Conservation (phyloP, 2,797 vertebrate species). For the Gymnothorax reevesii region DNA sequence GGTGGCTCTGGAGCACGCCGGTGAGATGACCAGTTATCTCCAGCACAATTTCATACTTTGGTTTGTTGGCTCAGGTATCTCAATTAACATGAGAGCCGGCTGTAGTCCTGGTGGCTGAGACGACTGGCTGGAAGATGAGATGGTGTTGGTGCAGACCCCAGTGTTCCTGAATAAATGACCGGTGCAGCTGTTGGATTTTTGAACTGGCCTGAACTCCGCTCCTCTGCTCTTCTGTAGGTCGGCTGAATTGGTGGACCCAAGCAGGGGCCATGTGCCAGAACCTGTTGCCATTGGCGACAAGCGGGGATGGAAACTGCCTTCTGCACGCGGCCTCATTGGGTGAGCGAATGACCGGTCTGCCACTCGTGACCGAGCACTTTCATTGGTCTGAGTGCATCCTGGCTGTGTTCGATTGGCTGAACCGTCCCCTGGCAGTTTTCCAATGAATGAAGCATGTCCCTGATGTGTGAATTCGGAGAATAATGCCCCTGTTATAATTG, state of each 20-base stretch:
- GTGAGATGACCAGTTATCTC: conserved; percentile 54
- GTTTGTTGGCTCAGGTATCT: no score
- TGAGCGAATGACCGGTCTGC: conserved; percentile 49
- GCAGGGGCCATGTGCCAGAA: conserved; percentile 88
- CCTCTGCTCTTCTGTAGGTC: conserved; percentile 67
- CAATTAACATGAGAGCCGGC: no score
- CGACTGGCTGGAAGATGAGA: no score
- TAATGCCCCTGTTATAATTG: not conserved
- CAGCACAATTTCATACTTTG: no score
- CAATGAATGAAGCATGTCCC: not conserved
- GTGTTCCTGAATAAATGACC: no score
- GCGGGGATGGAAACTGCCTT: conserved; percentile 93
- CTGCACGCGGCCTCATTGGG: conserved; percentile 94
- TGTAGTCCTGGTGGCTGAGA: no score
- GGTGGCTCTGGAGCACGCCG: conserved; percentile 92
- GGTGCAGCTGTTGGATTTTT: no score
- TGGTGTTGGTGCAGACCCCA: no score
- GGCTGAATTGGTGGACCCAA: conserved; percentile 94
- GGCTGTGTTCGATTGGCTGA: not conserved
- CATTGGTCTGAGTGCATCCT: not conserved
- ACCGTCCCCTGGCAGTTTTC: not conserved
- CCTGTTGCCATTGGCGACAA: conserved; percentile 91
- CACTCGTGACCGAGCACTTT: not conserved
- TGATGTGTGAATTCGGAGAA: not conserved
- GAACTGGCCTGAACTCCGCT: no score